These are phyloP conservation scores for Melipona quadrifasciata DNA, from an alignment of 1,140 invertebrate species.

Conservation along the genomic window DNA sequence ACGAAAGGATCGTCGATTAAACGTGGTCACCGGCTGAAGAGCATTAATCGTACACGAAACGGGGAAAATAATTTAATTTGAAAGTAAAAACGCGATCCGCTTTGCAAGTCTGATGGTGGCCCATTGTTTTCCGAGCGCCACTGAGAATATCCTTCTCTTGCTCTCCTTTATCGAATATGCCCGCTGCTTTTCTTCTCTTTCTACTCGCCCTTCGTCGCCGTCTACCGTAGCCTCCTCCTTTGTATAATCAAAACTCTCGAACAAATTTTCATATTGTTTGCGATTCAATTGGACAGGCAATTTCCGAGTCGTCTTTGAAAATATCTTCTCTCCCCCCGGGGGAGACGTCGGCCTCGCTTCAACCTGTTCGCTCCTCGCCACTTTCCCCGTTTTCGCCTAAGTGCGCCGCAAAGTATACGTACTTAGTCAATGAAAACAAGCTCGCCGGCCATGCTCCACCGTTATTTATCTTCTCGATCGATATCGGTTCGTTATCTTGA, in stretches of 20 bases:
- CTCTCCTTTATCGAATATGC: slow-evolving; percentile 66
- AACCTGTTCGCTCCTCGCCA: slow-evolving; percentile 49
- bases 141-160: slow-evolving; percentile 75
- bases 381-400: slow-evolving; percentile 56
- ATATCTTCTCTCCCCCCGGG: slow-evolving; percentile 67
- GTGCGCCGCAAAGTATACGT: slow-evolving; percentile 30
- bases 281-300: slow-evolving; percentile 81
- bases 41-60: slow-evolving; percentile 79
- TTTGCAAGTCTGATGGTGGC: slow-evolving; percentile 79
- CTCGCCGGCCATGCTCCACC: slow-evolving; percentile 11
- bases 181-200: slow-evolving; percentile 51
- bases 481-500: slow-evolving; percentile 56
- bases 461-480: slow-evolving; percentile 62
- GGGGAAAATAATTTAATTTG: slow-evolving; percentile 79
- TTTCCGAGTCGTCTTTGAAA: slow-evolving; percentile 78
- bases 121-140: slow-evolving; percentile 77
- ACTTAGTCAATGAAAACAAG: slow-evolving; percentile 57
- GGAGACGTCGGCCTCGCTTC: slow-evolving; percentile 23
- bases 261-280: slow-evolving; percentile 82
- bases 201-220: slow-evolving; percentile 37
- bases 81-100: slow-evolving; percentile 79
- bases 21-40: slow-evolving; percentile 69
- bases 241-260: slow-evolving; percentile 81
- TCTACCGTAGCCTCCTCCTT: slow-evolving; percentile 70
- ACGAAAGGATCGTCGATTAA: slow-evolving; percentile 68